These are phyloP conservation scores for Eolophus roseicapilla DNA, from an alignment of 2,113 vertebrate genomes.

Conservation along the genomic window DNA sequence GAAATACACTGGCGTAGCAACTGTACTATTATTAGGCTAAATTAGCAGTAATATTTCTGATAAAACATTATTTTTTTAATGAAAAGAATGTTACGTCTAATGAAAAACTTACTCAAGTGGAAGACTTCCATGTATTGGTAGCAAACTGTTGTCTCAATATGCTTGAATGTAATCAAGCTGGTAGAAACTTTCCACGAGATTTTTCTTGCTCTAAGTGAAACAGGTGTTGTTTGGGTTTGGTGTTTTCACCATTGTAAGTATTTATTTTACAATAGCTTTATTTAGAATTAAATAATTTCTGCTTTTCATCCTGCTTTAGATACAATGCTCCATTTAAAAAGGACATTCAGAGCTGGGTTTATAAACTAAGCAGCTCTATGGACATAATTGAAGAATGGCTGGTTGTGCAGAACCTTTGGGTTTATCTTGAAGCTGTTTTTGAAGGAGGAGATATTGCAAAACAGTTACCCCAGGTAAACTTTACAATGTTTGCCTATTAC, in stretches of 20 bases:
- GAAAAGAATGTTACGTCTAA: neutral
- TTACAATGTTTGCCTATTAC: neutral
- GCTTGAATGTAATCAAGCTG: neutral
- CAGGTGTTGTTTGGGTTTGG: accelerated
- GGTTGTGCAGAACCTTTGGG: constrained; percentile 81
- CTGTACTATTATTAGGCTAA: neutral
- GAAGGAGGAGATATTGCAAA: constrained; percentile 81
- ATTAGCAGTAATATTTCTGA: neutral
- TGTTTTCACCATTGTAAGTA: neutral
- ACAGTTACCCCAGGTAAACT: constrained; percentile 78
- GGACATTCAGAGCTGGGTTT: constrained; percentile 78
- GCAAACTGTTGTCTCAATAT: neutral
- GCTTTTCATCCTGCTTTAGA: constrained; percentile 26
- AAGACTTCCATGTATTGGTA: neutral
- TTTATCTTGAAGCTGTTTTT: constrained; percentile 84
- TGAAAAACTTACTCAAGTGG: neutral
- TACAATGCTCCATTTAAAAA: constrained; percentile 79
- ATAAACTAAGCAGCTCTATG: constrained; percentile 74
- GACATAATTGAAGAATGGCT: constrained; percentile 82
- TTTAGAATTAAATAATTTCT: neutral
- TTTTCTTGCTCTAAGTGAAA: neutral
- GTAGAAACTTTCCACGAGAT: neutral
- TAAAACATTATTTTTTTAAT: neutral
- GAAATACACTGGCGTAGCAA: neutral
- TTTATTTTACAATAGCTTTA: neutral